Evolutionary conservation across 2,888 invertebrate species (phyloP).

Genomic region (Drosophila bunnanda): DNA sequence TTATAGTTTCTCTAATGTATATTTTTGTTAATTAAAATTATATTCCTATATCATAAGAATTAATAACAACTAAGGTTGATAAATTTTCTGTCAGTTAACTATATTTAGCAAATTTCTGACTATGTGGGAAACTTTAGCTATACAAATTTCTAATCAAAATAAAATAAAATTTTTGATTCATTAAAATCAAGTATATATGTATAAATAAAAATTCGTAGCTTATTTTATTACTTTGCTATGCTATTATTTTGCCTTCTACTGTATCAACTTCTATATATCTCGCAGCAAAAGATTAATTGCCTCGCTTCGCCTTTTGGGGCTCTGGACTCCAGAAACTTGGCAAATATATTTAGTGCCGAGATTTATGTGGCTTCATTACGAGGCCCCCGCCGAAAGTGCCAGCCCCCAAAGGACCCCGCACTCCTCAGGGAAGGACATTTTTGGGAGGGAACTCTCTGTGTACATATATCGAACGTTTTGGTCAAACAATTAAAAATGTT

Average conservation of each 20-base stretch:
- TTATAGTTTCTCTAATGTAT: background rate
- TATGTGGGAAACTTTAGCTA: background rate
- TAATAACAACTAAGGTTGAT: background rate
- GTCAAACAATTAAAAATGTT: constrained; percentile 72
- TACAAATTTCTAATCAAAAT: background rate
- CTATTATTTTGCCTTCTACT: constrained; percentile 1
- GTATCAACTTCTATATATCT: constrained; percentile 29
- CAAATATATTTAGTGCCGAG: constrained; percentile 78
- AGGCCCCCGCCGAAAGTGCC: constrained; percentile 9
- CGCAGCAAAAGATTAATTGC: constrained; percentile 71
- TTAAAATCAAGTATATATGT: background rate
- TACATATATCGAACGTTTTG: constrained; percentile 50
- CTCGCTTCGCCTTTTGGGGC: constrained; percentile 40
- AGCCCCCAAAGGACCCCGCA: background rate
- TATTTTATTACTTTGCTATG: background rate
- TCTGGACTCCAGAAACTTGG: constrained; percentile 38
- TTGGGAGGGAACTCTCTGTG: constrained; percentile 6
- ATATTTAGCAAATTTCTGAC: background rate
- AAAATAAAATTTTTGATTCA: background rate
- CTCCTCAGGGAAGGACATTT: constrained; percentile 4
- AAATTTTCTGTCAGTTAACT: background rate
- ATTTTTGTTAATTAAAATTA: background rate
- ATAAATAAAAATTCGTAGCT: too few relatives aligned
- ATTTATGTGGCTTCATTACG: constrained; percentile 76
- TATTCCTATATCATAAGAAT: background rate